Evolutionary conservation across 2,888 invertebrate species (phyloP), one percentile per base, ranked within the genome.

Genomic region (Yponomeuta cagnagella): DNA sequence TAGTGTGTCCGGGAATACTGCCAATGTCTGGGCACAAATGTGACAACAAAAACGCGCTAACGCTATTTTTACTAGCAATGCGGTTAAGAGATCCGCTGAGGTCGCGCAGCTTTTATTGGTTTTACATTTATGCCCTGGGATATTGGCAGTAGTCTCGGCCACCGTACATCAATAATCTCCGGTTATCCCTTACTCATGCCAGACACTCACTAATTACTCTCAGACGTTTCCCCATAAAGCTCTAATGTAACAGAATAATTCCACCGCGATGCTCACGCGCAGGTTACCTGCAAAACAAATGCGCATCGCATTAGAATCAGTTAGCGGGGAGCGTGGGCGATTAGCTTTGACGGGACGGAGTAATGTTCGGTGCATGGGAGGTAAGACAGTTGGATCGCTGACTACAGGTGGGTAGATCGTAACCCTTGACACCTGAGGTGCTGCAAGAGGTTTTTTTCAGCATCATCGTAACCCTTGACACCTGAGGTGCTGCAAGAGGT

Each of bases 201-300:
- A 58, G 52, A 58, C 52, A 58, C 52, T 58, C 52, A 58, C 52
- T 58, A 58, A 58, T 58, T 58, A 58, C 52, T 43, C 52, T 4
- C 15, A 58, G 52, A 58, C 52, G 52, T 58, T 58, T 58, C 52
- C 52, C 52, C 52, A 58, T 82, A 82, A 80, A 74, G 15, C n/a
- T 80, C 69, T 81, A 85, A 84, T 80, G 81, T 76, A 80, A 82
- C 78, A 77, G 80, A 80, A 83, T 83, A 83, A 81, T 84, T 82
- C 79, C 67, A 31, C 67, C 64, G 52, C 52, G 52, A 3, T 12
- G 52, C 15, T 79, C 78, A 70, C 73, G 75, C 74, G 70, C 71
- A 67, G 70, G 72, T 73, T 71, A 69, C 75, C 76, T 78, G 74
- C 72, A 68, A 75, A 77, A 78, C 74, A 74, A 82, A 82, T 82